A percentile compares a stretch with the other conserved stretches of the same genome.
Conservation (phyloP, 2,797 vertebrate genomes). For the Neosalanx taihuensis region DNA sequence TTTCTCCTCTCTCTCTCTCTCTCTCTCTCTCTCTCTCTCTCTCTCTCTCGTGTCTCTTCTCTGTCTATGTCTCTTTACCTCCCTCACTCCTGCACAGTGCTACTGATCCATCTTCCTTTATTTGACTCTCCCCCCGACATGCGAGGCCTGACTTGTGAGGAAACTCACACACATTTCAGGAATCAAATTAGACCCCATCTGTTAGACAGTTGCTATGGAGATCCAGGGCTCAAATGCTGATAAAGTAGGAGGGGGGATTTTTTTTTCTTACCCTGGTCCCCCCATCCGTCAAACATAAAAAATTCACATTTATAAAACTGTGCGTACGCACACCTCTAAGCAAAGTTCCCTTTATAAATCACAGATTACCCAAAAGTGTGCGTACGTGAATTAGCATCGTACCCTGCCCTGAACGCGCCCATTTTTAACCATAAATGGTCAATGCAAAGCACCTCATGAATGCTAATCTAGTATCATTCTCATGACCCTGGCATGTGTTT, state of each 20-base stretch:
- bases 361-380: no score
- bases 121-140: conserved; percentile 77
- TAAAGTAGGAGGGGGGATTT: conserved; percentile 52
- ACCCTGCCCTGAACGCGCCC: no score
- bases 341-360: no score
- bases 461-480: no score
- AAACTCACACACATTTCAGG: conserved; percentile 66
- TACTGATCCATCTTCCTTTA: conserved; percentile 44
- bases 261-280: conserved; percentile 10
- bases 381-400: no score
- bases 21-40: conserved; percentile 53
- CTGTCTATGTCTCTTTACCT: conserved; percentile 48
- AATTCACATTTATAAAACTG: no score
- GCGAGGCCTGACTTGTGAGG: conserved; percentile 78
- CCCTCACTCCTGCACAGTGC: background rate
- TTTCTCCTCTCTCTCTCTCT: conserved; percentile 44
- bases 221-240: conserved; percentile 75
- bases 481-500: no score
- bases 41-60: background rate
- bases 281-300: background rate
- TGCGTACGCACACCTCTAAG: no score
- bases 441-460: no score
- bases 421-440: no score
- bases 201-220: conserved; percentile 81
- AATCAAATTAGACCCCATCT: conserved; percentile 81